Evolutionary conservation across 2,797 vertebrate species (phyloP).

Genomic region (Enteromius mattozi): DNA sequence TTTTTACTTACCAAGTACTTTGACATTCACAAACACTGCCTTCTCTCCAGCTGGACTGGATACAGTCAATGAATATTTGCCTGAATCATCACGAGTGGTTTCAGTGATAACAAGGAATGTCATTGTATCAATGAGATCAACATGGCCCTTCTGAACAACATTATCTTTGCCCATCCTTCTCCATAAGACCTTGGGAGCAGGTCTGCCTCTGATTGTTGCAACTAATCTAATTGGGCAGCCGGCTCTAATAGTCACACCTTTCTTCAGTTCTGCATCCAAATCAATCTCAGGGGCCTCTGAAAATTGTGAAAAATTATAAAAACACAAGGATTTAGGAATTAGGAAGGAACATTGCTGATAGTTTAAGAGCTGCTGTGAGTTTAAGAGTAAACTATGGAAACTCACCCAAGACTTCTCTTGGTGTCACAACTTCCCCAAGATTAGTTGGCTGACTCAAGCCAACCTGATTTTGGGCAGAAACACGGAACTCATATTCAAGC

Average conservation of each 20-base stretch:
- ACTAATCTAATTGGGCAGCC: conserved; percentile 96
- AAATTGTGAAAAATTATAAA: conserved; percentile 59
- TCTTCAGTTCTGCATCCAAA: conserved; percentile 92
- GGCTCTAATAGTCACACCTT: conserved; percentile 90
- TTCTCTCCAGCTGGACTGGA: conserved; percentile 93
- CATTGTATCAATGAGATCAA: conserved; percentile 97
- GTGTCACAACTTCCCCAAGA: conserved; percentile 88
- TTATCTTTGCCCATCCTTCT: conserved; percentile 96
- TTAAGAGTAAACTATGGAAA: not conserved
- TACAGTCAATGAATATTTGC: conserved; percentile 94
- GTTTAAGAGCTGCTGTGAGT: no score
- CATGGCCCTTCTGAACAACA: conserved; percentile 92
- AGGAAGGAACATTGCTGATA: not conserved
- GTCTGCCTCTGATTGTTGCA: conserved; percentile 92
- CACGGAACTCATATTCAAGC: conserved; percentile 92
- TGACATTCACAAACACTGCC: conserved; percentile 94
- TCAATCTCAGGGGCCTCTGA: conserved; percentile 93
- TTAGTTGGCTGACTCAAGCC: conserved; percentile 93
- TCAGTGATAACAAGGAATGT: conserved; percentile 96
- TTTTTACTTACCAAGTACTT: conserved; percentile 88
- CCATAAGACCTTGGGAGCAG: conserved; percentile 91
- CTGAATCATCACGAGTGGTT: conserved; percentile 92
- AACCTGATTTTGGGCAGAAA: conserved; percentile 97
- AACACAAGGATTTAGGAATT: not conserved
- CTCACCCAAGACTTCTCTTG: conserved; percentile 94